These are phyloP conservation scores for Eulemur mongoz DNA, from an alignment of 2,797 vertebrate species.

Conservation along the genomic window DNA sequence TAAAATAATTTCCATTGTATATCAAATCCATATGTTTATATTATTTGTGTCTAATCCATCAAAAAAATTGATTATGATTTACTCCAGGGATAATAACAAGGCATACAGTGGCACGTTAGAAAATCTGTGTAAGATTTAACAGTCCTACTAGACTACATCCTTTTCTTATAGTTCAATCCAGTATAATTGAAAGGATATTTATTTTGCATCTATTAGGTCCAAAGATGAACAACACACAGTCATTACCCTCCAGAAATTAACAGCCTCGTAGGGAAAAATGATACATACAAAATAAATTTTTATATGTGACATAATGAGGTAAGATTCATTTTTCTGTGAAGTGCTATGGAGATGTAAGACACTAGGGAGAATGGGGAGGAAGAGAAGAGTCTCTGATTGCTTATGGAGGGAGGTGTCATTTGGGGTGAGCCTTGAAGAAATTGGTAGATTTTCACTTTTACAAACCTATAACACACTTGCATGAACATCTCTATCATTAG, in stretches of 20 bases:
- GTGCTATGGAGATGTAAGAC: neutral
- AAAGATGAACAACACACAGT: neutral
- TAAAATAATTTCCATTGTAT: conserved; percentile 25
- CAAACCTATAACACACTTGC: neutral
- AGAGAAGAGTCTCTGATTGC: neutral
- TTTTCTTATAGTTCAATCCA: conserved; percentile 21
- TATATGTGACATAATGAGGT: neutral
- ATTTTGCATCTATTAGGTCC: conserved; percentile 21
- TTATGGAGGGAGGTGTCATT: neutral
- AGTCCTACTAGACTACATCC: conserved; percentile 7
- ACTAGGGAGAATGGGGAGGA: neutral
- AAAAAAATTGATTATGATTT: neutral
- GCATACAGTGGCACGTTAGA: neutral
- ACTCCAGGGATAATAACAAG: neutral
- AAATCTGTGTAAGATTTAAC: neutral
- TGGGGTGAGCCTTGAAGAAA: neutral
- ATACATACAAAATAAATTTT: conserved; percentile 19
- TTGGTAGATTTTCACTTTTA: neutral
- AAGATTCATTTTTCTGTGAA: neutral
- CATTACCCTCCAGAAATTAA: neutral
- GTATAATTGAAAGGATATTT: neutral
- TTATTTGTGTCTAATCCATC: neutral
- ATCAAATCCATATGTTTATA: neutral
- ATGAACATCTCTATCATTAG: neutral
- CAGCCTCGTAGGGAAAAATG: neutral